Base-by-base conservation (phyloP, 2,797 vertebrate genomes). In the Hipposideros larvatus region DNA sequence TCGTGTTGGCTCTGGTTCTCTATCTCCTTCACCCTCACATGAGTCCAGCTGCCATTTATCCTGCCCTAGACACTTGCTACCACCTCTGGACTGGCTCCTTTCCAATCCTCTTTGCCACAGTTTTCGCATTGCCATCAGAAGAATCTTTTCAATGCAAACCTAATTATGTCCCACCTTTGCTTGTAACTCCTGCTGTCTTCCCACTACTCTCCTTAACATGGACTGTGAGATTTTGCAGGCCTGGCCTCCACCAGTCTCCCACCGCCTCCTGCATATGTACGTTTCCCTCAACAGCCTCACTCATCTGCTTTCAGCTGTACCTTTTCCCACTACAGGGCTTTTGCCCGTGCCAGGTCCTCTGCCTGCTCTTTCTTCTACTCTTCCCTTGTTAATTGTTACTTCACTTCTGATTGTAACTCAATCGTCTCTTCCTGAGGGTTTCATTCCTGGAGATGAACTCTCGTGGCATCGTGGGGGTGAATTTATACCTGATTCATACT, bases 141-240 rank as follows among this genome's bases (percentile, higher is more conserved):
- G 19, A 7, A 2, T 74, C 68, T 41, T 48, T 73, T 2, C n/a
- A 26, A 1, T 26, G 18, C 34, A 37, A 41, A 34, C 6, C 5
- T 7, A 26, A 26, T 28, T 4, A 14, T 26, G 19, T 16, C 34
- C 65, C 28, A 48, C 43, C 21, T 84, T 55, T 57, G 59, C 14
- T 59, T 22, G 1, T 16, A 5, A 7, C 18, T 19, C 19, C 6
- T 9, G 11, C 11, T 16, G 13, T 46, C 48, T 31, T n/a, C 61
- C 22, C 16, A 10, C 16, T 48, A 16, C 10, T 8, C 4, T 48
- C 57, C 37, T 19, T 11, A 15, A 22, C 8, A 0, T 0, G 28
- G 65, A 28, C n/a, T 9, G 41, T 0, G 15, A 61, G 63, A 24
- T 55, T 9, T 8, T 4, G n/a, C 19, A 10, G 79, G 7, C 46